A percentile compares a stretch with the other conserved stretches of the same genome.
Conservation (phyloP, 2,888 invertebrate species). For the Himalopsyche anomala region DNA sequence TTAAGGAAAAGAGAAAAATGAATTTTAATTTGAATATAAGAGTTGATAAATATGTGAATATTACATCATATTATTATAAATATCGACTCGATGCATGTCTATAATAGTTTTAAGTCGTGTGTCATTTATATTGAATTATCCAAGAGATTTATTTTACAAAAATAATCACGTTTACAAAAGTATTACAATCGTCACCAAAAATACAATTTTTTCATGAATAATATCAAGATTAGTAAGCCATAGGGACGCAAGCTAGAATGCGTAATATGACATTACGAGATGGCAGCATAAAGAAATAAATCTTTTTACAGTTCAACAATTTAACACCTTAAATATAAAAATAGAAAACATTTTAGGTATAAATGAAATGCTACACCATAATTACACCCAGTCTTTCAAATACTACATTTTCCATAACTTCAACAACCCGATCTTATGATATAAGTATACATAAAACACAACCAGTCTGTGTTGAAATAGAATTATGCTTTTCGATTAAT, state of each 20-base stretch:
- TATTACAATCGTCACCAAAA: constrained; percentile 16
- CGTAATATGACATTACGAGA: not conserved
- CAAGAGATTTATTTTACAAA: constrained; percentile 39
- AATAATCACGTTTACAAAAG: constrained; percentile 19
- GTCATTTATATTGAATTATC: not conserved
- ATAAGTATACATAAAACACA: constrained; percentile 32
- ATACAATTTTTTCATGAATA: constrained; percentile 10
- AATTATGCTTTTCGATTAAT: not conserved
- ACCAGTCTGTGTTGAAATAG: not conserved
- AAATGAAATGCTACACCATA: constrained; percentile 23
- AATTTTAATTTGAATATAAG: constrained; percentile 4
- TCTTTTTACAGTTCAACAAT: constrained; percentile 26
- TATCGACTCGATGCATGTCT: not conserved
- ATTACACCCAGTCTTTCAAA: constrained; percentile 9
- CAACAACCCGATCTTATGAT: not conserved
- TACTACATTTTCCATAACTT: not conserved
- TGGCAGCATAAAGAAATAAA: constrained; percentile 32
- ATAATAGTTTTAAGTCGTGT: not conserved
- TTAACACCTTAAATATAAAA: constrained; percentile 38
- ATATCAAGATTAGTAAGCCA: constrained; percentile 32
- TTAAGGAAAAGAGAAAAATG: not conserved
- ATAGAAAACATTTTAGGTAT: constrained; percentile 35
- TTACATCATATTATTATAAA: constrained; percentile 7
- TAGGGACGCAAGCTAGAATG: not conserved
- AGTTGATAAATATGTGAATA: constrained; percentile 31